These are phyloP conservation scores for Steromphala cineraria DNA, from an alignment of 2,888 invertebrate genomes.

Conservation along the genomic window DNA sequence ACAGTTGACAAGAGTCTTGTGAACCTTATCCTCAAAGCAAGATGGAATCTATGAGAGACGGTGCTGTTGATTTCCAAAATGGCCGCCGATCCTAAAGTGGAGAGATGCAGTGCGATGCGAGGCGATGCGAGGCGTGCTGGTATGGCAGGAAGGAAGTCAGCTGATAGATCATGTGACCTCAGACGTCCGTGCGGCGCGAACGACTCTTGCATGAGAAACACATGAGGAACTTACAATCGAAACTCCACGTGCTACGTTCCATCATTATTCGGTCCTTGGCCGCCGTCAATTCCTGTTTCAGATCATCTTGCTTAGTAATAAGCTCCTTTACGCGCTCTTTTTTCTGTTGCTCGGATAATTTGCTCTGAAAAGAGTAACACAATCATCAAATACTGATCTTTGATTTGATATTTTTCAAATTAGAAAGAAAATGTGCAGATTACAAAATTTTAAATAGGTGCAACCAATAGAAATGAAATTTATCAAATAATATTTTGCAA, in stretches of 20 bases:
- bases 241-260: conserved; percentile 78
- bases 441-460: no score
- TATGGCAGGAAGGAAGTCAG: not conserved
- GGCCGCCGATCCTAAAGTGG: not conserved
- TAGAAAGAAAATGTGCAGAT: not conserved
- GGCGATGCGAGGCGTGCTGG: not conserved
- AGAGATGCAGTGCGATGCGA: not conserved
- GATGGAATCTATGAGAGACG: not conserved
- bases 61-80: not conserved
- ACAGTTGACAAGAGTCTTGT: no score
- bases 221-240: conserved; percentile 78
- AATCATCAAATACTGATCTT: not conserved
- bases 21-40: not conserved
- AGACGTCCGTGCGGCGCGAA: conserved; percentile 56
- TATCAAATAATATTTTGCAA: no score
- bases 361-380: not conserved
- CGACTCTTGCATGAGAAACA: conserved; percentile 63
- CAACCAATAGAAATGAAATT: no score
- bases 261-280: conserved; percentile 79
- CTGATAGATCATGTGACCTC: conserved; percentile 12
- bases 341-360: conserved; percentile 69
- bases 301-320: conserved; percentile 74
- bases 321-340: conserved; percentile 65
- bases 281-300: conserved; percentile 77
- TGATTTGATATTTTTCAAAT: not conserved